Evolutionary conservation across 2,797 vertebrate genomes (phyloP).

Genomic region (Scleropages formosus): DNA sequence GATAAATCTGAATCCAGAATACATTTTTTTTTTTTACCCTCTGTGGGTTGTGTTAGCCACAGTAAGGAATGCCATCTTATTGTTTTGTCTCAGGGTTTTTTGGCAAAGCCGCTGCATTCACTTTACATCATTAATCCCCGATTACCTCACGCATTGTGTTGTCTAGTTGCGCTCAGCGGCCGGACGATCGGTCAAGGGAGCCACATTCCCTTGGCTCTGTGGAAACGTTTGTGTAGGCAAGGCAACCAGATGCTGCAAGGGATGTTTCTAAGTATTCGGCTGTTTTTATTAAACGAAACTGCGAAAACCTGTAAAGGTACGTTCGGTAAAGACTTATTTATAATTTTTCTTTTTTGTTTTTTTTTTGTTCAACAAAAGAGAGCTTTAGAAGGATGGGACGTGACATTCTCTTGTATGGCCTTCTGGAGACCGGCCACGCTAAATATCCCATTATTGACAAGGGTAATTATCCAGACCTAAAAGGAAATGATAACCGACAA

Average conservation of each 20-base stretch:
- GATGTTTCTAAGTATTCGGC: no score
- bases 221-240: not conserved
- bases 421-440: not conserved
- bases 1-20: constrained; percentile 31
- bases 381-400: not conserved
- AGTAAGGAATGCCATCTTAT: not conserved
- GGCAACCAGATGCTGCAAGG: no score
- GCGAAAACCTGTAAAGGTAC: not conserved
- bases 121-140: constrained; percentile 8
- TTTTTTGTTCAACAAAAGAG: not conserved
- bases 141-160: not conserved
- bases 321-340: not conserved
- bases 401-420: not conserved
- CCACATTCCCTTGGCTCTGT: not conserved
- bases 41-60: not conserved
- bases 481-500: constrained; percentile 35
- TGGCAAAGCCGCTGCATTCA: not conserved
- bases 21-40: constrained; percentile 18
- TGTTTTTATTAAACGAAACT: not conserved
- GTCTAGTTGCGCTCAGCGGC: not conserved
- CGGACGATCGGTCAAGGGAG: no score
- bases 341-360: no score
- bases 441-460: constrained; percentile 20
- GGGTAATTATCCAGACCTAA: constrained; percentile 16
- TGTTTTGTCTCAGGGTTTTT: not conserved